Evolutionary conservation across 2,113 vertebrate genomes (phyloP).

Genomic region (Bostrychus sinensis): DNA sequence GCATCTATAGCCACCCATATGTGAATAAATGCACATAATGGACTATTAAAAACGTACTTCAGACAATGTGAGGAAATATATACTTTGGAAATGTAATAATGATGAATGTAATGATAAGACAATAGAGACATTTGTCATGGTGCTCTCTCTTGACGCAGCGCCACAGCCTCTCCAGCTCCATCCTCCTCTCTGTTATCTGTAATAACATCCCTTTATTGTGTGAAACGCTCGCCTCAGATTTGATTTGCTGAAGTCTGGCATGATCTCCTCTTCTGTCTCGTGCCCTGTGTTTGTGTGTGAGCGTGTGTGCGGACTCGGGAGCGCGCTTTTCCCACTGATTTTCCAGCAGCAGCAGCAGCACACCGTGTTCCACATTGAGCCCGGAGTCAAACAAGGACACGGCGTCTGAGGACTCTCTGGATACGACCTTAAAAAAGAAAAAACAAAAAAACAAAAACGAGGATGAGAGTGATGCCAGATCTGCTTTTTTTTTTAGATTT

Average conservation of each 20-base stretch:
- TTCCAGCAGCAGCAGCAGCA: slow-evolving; percentile 36
- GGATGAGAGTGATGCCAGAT: too few relatives aligned
- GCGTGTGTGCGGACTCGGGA: slow-evolving; percentile 12
- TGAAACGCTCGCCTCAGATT: slow-evolving; percentile 15
- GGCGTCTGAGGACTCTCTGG: slow-evolving; percentile 40
- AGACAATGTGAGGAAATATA: too few relatives aligned
- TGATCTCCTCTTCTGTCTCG: slow-evolving; percentile 35
- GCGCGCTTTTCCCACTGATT: slow-evolving; percentile 24
- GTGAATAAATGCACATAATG: background rate
- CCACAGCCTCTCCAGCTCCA: slow-evolving; percentile 8
- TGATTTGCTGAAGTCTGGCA: slow-evolving; percentile 2
- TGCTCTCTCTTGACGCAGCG: background rate
- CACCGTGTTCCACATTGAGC: slow-evolving; percentile 61
- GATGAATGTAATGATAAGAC: too few relatives aligned
- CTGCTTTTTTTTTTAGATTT: too few relatives aligned
- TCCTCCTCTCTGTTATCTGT: background rate
- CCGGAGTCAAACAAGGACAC: slow-evolving; percentile 73
- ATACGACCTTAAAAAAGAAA: slow-evolving; percentile 57
- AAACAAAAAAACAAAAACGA: background rate
- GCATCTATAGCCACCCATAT: background rate
- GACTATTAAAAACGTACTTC: background rate
- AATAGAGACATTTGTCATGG: too few relatives aligned
- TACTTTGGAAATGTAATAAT: too few relatives aligned
- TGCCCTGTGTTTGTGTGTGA: slow-evolving; percentile 5
- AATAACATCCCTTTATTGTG: slow-evolving; percentile 10